phyloP scores from a whole-genome alignment of 2,797 vertebrate genomes.

The Sandelia bainsii region DNA sequence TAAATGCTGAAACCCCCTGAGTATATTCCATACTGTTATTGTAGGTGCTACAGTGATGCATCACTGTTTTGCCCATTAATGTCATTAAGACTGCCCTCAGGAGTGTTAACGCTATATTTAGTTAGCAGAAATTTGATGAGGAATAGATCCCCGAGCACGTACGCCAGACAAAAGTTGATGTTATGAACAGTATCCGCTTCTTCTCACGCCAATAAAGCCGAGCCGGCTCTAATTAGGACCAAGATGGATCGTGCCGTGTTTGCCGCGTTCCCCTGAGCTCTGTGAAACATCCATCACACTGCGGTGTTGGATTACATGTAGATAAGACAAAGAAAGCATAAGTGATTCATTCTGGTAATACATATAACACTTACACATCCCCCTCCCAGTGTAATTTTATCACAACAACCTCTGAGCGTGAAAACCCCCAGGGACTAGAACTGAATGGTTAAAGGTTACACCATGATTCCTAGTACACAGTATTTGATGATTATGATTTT shows the following conservation, averaged over 20 bases:
- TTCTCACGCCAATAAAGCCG: conserved; percentile 62
- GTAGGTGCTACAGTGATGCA: conserved; percentile 57
- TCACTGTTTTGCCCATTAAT: conserved; percentile 48
- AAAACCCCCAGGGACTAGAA: not conserved
- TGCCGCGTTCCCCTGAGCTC: conserved; percentile 48
- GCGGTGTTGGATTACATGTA: conserved; percentile 54
- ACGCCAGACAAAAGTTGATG: conserved; percentile 35
- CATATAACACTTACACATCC: conserved; percentile 20
- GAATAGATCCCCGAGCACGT: conserved; percentile 49
- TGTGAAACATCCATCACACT: conserved; percentile 37
- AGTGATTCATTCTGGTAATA: conserved; percentile 37
- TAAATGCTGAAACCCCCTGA: conserved; percentile 19
- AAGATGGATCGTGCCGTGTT: conserved; percentile 65
- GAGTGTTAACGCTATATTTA: conserved; percentile 62
- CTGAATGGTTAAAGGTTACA: conserved; percentile 18
- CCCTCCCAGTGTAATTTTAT: not conserved
- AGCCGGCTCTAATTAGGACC: conserved; percentile 73
- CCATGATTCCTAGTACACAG: not conserved
- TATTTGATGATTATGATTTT: not conserved
- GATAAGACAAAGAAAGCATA: conserved; percentile 51
- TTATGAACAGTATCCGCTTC: conserved; percentile 48
- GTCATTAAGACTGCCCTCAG: conserved; percentile 47
- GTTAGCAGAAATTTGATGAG: conserved; percentile 72
- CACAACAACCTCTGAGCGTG: conserved; percentile 8
- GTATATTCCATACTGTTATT: conserved; percentile 45